Percentiles rank a stretch among this genome's conserved stretches.
phyloP scores from a whole-genome alignment of 2,797 vertebrate genomes.

The Dendrocincla tyrannina region DNA sequence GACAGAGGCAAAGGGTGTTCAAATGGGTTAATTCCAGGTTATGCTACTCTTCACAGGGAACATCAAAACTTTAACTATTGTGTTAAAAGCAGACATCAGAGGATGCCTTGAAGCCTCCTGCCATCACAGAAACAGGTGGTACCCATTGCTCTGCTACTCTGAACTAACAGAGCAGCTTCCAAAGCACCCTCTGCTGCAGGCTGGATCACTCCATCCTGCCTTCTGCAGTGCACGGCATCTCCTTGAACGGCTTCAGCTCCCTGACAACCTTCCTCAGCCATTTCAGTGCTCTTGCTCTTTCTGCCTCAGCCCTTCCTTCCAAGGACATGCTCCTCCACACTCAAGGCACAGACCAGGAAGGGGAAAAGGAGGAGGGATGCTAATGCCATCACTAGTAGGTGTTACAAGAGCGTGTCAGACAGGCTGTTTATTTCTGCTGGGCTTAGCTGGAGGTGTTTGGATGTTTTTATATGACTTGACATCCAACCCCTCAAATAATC shows the following conservation, averaged over 20 bases:
- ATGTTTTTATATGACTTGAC: not conserved
- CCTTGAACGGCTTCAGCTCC: not conserved
- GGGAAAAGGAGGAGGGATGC: not conserved
- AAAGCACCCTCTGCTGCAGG: not conserved
- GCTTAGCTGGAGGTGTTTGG: not conserved
- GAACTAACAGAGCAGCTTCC: not conserved
- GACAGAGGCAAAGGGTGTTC: accelerated
- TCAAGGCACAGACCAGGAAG: not conserved
- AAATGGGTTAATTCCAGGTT: not conserved
- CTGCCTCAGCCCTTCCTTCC: not conserved
- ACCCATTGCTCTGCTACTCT: not conserved
- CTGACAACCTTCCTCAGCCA: not conserved
- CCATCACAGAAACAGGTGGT: not conserved
- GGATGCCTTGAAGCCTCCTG: not conserved
- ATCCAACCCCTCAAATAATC: not conserved
- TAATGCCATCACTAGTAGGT: not conserved
- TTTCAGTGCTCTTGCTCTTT: not conserved
- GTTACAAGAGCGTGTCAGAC: not conserved
- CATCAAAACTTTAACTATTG: not conserved
- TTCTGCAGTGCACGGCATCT: not conserved
- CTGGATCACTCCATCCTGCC: not conserved
- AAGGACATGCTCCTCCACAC: not conserved
- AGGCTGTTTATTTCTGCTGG: not conserved
- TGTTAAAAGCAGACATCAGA: not conserved
- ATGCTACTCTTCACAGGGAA: not conserved